Evolutionary conservation across 2,888 invertebrate species (phyloP), one percentile per base, ranked within the genome.

Genomic region (Cancer borealis): DNA sequence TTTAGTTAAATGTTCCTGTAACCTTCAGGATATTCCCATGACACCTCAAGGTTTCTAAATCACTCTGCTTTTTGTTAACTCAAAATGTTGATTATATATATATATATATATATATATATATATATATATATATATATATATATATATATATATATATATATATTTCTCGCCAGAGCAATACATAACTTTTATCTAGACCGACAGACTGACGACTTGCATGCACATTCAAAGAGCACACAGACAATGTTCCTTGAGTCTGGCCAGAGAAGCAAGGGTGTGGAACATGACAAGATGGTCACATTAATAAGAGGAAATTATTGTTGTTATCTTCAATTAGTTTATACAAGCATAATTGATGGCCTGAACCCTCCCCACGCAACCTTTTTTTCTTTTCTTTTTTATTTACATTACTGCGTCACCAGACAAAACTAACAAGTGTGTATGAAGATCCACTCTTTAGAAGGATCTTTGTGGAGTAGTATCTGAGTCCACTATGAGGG

Each of bases 311-410:
- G n/a, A 73, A 73, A 73, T 21, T 21, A 6, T 26, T n/a, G 73
- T 73, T n/a, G 73, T 73, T 73, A 73, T 73, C 73, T 73, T 73
- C 73, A 73, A 26, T 73, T 73, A 73, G 73, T 73, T 73, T 73
- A 6, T 26, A 73, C 73, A 73, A 73, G 26, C 73, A 73, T 73
- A 73, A 66, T 66, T 5, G n/a, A n/a, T n/a, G 66, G 66, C 66
- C n/a, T 66, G n/a, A n/a, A 26, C 73, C 26, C 73, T 73, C 73
- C 73, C 6, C 73, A 26, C 26, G 73, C 26, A n/a, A 73, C 10
- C 73, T n/a, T 73, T n/a, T n/a, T 73, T 73, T 8, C 26, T 73
- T 54, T 54, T 3, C 54, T 54, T 54, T 54, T 14, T 14, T 54
- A 12, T 73, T 73, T 73, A 73, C n/a, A 26, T 10, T 8, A 26